Percentiles rank a stretch among this genome's conserved stretches.
Evolutionary conservation across 2,797 vertebrate species (phyloP).

Genomic region (Myotis pilosus): DNA sequence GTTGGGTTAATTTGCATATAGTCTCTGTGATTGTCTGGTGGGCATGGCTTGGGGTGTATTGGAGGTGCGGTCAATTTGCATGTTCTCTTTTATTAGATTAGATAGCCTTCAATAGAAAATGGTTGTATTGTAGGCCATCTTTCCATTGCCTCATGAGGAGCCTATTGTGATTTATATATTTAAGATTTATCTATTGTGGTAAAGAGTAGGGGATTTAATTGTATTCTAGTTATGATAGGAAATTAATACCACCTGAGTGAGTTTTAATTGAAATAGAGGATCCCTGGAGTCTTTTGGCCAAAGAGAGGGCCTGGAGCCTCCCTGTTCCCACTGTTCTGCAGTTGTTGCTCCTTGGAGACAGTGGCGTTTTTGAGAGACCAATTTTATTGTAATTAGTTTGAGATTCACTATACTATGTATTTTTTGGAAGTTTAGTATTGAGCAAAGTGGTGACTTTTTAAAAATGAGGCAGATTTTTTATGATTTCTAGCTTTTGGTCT

Average conservation of each 20-base stretch:
- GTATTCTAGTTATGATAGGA: slow-evolving; percentile 17
- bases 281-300: background rate
- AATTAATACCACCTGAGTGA: background rate
- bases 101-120: background rate
- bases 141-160: background rate
- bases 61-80: no score
- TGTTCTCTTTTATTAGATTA: no score
- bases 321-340: background rate
- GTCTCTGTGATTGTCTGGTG: no score
- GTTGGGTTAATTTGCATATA: no score
- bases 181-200: slow-evolving; percentile 24
- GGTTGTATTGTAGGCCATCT: background rate
- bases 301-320: background rate
- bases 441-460: background rate
- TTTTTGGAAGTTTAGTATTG: background rate
- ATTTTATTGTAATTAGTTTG: slow-evolving; percentile 32
- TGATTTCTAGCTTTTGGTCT: slow-evolving; percentile 39
- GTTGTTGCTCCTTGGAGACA: background rate
- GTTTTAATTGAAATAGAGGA: background rate
- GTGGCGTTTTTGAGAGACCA: background rate
- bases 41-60: no score
- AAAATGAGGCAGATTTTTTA: slow-evolving; percentile 7
- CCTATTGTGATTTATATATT: slow-evolving; percentile 13
- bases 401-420: slow-evolving; percentile 12
- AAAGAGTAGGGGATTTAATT: slow-evolving; percentile 32